A percentile compares a stretch with the other conserved stretches of the same genome.
Evolutionary conservation across 2,113 vertebrate genomes (phyloP).

Genomic region (Phyllostomus hastatus): DNA sequence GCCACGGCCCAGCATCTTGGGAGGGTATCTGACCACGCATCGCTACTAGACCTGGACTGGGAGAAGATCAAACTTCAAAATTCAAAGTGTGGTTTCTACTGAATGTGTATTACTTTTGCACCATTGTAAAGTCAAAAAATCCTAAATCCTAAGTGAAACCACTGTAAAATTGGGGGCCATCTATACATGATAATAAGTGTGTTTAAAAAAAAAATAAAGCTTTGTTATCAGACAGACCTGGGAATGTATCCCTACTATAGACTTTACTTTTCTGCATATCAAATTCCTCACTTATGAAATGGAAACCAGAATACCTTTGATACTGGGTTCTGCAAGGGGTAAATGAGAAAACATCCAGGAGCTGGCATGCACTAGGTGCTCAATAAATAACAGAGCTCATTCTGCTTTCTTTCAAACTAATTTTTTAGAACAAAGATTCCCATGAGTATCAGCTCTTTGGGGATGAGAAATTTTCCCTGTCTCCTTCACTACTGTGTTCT

Average conservation of each 20-base stretch:
- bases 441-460: neutral
- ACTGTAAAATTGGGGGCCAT: neutral
- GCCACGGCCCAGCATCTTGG: neutral
- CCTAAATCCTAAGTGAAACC: neutral
- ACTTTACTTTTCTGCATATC: neutral
- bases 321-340: neutral
- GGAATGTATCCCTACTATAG: neutral
- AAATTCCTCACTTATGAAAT: neutral
- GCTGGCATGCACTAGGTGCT: neutral
- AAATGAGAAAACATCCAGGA: neutral
- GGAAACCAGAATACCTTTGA: neutral
- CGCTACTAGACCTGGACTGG: neutral
- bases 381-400: neutral
- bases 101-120: neutral
- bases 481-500: neutral
- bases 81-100: neutral
- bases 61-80: neutral
- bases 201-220: neutral
- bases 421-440: neutral
- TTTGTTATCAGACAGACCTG: neutral
- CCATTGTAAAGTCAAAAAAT: neutral
- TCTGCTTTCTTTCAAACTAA: neutral
- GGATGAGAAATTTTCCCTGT: neutral
- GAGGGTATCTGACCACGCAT: accelerated
- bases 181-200: neutral